Base-by-base conservation (phyloP, 2,888 invertebrate species). In the Hyppa rectilinea region DNA sequence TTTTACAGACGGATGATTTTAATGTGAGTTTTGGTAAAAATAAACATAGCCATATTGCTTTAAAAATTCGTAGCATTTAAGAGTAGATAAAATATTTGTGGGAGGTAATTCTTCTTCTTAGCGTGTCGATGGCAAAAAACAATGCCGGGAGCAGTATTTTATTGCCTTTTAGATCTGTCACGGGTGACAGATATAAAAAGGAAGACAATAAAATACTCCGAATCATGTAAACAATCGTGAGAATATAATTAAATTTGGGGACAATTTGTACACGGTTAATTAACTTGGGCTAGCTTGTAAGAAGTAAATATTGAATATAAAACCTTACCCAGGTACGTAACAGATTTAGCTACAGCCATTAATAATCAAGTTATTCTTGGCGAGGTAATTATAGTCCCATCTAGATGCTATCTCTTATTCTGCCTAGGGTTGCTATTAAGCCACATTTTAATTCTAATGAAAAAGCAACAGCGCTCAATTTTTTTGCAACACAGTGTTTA, bases 341-440 rank as follows among this genome's bases (percentile, higher is more conserved):
- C 29, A 67, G 56, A 67, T 68, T 78, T 59, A 68, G 64, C 69
- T 56, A 29, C 36, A 38, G 47, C 45, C 31, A 73, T 79, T 76
- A 69, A 80, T 78, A 79, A 75, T 78, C 73, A 77, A 82, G 79
- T 82, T 80, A 77, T 79, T 83, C 76, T 83, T 74, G 61, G 75
- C 60, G 49, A 74, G 71, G 75, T 81, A 87, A 87, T 87, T 86
- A 83, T 66, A 72, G 70, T 80, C 26, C 36, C 81, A 83, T 84
- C 72, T 77, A 83, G 87, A 86, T 87, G 36, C 63, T 83, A 85
- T 86, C 80, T 70, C 26, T 40, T 59, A 47, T 36, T 53, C 38
- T 58, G 50, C 52, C 62, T 68, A 70, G 59, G 63, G 45, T 63
- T 55, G 59, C 56, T 60, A 68, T 43, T 45, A 34, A 31, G 20